These are phyloP conservation scores for Ceratina japonica DNA, from an alignment of 1,140 invertebrate species.

Conservation along the genomic window DNA sequence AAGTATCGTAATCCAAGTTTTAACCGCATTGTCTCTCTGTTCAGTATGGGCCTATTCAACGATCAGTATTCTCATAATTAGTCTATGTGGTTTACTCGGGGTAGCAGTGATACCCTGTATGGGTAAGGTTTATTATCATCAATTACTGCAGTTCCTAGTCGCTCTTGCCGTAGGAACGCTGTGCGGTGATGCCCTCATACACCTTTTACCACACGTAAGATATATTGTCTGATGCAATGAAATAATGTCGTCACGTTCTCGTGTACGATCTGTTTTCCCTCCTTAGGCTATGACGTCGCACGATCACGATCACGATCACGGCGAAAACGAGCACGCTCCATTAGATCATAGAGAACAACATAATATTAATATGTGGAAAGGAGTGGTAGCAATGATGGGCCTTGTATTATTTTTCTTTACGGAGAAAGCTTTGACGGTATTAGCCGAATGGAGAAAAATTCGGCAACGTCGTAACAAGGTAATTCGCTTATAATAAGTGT, in stretches of 20 bases:
- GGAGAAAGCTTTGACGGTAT: slow-evolving; percentile 89
- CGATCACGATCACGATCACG: slow-evolving; percentile 68
- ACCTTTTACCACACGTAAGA: slow-evolving; percentile 94
- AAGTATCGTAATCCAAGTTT: background rate
- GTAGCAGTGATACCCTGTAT: slow-evolving; percentile 93
- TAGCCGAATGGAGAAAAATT: slow-evolving; percentile 88
- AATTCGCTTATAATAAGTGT: slow-evolving; percentile 28
- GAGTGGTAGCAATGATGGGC: slow-evolving; percentile 88
- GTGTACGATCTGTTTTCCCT: background rate
- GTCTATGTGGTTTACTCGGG: slow-evolving; percentile 90
- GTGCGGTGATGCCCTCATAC: slow-evolving; percentile 94
- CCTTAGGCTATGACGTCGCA: slow-evolving; percentile 77
- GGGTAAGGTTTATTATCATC: slow-evolving; percentile 93
- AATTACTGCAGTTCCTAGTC: slow-evolving; percentile 93
- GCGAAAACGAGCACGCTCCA: slow-evolving; percentile 48
- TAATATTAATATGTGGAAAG: slow-evolving; percentile 88
- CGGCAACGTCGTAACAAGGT: slow-evolving; percentile 81
- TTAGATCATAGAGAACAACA: slow-evolving; percentile 76
- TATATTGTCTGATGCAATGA: slow-evolving; percentile 56
- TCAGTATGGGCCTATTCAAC: slow-evolving; percentile 91
- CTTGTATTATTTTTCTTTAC: slow-evolving; percentile 94
- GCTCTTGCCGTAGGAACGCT: slow-evolving; percentile 95
- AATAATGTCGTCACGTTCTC: too few species aligned
- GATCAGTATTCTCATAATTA: slow-evolving; percentile 89
- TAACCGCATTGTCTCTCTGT: slow-evolving; percentile 62